phyloP scores from a whole-genome alignment of 2,797 vertebrate species.

The Calcarius lapponicus region DNA sequence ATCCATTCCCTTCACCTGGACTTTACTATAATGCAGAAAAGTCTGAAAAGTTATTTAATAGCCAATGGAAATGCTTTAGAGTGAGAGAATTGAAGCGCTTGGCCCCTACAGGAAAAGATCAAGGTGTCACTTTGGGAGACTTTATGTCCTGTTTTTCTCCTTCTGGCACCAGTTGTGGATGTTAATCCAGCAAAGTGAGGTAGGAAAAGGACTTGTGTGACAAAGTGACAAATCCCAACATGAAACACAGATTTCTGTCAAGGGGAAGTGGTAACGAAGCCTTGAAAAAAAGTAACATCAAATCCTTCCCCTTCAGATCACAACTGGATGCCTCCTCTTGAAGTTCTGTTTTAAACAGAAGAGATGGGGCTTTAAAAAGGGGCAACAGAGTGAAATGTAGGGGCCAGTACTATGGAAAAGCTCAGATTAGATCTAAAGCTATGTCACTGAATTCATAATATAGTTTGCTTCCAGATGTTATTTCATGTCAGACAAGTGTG shows the following conservation, averaged over 20 bases:
- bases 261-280: neutral
- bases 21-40: neutral
- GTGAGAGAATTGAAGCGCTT: neutral
- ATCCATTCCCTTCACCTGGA: neutral
- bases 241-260: neutral
- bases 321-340: neutral
- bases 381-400: neutral
- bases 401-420: neutral
- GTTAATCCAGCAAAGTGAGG: neutral
- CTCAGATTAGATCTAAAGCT: neutral
- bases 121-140: neutral
- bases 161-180: neutral
- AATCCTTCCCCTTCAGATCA: neutral
- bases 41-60: neutral
- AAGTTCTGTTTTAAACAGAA: neutral
- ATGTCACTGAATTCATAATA: neutral
- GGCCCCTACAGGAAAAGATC: neutral
- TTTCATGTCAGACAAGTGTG: neutral
- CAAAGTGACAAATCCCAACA: neutral
- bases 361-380: neutral
- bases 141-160: neutral
- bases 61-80: neutral
- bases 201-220: neutral
- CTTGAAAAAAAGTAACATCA: neutral
- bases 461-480: neutral